Conservation (phyloP, 2,113 vertebrate species). For the Centrocercus urophasianus region DNA sequence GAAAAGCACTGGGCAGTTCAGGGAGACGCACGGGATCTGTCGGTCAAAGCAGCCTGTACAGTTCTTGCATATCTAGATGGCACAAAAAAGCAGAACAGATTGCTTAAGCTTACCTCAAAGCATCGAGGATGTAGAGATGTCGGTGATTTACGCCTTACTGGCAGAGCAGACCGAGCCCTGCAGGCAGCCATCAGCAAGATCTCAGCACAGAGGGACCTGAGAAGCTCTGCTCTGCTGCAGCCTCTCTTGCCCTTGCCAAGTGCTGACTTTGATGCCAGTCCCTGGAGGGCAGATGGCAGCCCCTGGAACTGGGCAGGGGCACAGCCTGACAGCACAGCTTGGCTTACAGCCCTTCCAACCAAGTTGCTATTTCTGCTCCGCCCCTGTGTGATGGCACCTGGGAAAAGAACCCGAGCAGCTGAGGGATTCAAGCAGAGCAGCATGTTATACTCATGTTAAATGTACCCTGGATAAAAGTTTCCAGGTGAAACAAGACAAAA, state of each 20-base stretch:
- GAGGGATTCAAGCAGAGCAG: background rate
- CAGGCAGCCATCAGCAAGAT: background rate
- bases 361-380: background rate
- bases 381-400: background rate
- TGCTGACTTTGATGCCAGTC: accelerated
- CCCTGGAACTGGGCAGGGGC: background rate
- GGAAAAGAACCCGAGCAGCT: background rate
- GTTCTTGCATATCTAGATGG: constrained; percentile 90
- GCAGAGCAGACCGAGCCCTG: background rate
- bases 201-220: accelerated
- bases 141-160: too few relatives aligned
- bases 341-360: accelerated
- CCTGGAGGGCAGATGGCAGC: background rate
- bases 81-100: background rate
- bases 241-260: background rate
- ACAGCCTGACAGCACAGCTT: accelerated
- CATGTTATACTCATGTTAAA: background rate
- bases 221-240: background rate
- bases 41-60: constrained; percentile 89
- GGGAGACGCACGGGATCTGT: constrained; percentile 89
- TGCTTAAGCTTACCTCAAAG: background rate
- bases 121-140: too few relatives aligned
- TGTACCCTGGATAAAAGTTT: background rate
- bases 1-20: constrained; percentile 95
- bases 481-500: background rate